phyloP scores from a whole-genome alignment of 2,113 vertebrate genomes.

The Trichechus manatus region DNA sequence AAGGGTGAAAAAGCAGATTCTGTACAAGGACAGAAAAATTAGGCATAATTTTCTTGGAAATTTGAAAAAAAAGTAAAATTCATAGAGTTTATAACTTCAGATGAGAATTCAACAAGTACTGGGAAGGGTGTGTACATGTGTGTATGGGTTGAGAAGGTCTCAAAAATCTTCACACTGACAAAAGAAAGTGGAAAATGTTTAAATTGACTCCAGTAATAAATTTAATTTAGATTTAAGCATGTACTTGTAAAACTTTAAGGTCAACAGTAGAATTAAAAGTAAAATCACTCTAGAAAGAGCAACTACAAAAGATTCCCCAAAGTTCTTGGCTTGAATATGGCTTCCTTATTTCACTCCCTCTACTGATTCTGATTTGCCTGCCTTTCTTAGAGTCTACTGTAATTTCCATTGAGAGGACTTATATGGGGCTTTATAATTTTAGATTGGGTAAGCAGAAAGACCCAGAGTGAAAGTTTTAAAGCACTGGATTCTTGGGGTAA shows the following conservation, averaged over 20 bases:
- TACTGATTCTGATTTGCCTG: neutral
- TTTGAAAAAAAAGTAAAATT: neutral
- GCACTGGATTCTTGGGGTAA: neutral
- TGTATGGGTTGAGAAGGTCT: neutral
- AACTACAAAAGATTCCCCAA: neutral
- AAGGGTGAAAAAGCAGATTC: neutral
- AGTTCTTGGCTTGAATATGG: neutral
- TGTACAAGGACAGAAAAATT: neutral
- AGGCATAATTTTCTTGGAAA: neutral
- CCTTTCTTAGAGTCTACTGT: neutral
- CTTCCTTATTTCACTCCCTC: neutral
- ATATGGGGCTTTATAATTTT: neutral
- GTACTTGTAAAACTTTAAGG: neutral
- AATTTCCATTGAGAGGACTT: neutral
- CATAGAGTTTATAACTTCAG: neutral
- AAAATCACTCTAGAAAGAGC: neutral
- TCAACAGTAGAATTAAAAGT: constrained; percentile 14
- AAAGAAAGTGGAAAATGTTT: neutral
- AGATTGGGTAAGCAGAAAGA: neutral
- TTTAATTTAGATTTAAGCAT: neutral
- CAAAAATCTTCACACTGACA: neutral
- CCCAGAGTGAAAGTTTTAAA: neutral
- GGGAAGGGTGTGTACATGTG: neutral
- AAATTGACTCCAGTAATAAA: neutral
- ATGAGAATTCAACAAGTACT: neutral